Percentiles rank a stretch among this genome's conserved stretches.
phyloP scores from a whole-genome alignment of 2,113 vertebrate genomes.

The Chinchilla lanigera region DNA sequence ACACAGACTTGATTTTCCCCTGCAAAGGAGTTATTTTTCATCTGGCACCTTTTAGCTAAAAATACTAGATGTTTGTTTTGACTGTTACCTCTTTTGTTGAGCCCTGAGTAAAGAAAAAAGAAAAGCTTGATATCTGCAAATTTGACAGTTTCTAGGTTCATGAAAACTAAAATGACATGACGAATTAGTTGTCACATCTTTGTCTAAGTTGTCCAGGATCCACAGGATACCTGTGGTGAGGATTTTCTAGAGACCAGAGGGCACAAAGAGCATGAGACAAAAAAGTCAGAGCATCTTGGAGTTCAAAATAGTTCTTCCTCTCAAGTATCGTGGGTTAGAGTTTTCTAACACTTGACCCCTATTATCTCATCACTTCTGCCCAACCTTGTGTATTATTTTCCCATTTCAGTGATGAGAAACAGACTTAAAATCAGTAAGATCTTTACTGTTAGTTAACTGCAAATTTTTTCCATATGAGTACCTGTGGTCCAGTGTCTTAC shows the following conservation, averaged over 20 bases:
- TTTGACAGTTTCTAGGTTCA: slow-evolving; percentile 1
- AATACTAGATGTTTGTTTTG: slow-evolving; percentile 66
- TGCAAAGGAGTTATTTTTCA: slow-evolving; percentile 50
- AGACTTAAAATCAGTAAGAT: not conserved
- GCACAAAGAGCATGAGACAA: not conserved
- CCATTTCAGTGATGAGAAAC: not conserved
- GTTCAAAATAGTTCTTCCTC: not conserved
- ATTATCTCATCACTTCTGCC: not conserved
- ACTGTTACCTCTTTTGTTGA: slow-evolving; percentile 54
- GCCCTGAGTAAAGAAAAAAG: not conserved
- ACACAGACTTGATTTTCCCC: slow-evolving; percentile 54
- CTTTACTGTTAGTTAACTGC: not conserved
- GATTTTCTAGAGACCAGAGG: not conserved
- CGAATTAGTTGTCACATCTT: not conserved
- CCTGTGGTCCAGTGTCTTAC: not conserved
- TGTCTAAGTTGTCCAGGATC: not conserved
- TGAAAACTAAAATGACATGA: not conserved
- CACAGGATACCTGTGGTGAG: not conserved
- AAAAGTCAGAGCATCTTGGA: not conserved
- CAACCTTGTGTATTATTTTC: not conserved
- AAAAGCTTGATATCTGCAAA: not conserved
- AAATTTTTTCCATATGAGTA: not conserved
- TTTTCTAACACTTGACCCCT: not conserved
- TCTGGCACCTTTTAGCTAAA: slow-evolving; percentile 58
- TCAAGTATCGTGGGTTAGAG: not conserved